Evolutionary conservation across 1,140 invertebrate genomes (phyloP).

Genomic region (Diploscapter pachys): DNA sequence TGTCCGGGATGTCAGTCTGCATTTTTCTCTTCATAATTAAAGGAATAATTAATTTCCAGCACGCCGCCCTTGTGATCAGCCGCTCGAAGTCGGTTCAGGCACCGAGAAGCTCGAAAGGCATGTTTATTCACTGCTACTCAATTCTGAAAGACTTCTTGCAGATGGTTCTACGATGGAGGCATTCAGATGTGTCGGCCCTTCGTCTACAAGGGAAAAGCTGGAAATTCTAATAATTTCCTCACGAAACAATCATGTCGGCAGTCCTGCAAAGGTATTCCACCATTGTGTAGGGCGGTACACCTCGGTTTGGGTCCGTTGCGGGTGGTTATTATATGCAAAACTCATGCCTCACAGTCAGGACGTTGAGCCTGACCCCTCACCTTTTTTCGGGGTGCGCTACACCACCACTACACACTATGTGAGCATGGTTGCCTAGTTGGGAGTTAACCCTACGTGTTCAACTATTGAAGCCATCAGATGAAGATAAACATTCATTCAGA

Average conservation of each 20-base stretch:
- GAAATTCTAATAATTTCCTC: constrained; percentile 76
- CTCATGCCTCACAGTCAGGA: too few relatives aligned
- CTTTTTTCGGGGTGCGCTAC: too few relatives aligned
- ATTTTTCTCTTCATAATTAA: background rate
- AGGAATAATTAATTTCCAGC: constrained; percentile 27
- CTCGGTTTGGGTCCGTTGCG: too few relatives aligned
- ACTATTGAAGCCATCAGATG: constrained; percentile 20
- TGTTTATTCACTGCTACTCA: too few relatives aligned
- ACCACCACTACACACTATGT: too few relatives aligned
- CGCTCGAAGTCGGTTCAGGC: constrained; percentile 46
- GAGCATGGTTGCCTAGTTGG: too few relatives aligned
- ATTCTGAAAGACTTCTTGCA: too few relatives aligned
- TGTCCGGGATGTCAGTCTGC: constrained; percentile 50
- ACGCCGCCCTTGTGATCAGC: constrained; percentile 49
- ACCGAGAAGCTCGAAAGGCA: constrained; percentile 41
- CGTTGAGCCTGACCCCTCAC: too few relatives aligned
- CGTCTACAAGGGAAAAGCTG: constrained; percentile 48
- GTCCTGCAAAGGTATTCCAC: constrained; percentile 33
- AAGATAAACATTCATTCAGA: constrained; percentile 31
- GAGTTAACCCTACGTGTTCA: constrained; percentile 21
- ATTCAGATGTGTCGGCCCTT: constrained; percentile 48
- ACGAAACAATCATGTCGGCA: constrained; percentile 70
- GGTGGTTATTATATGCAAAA: too few relatives aligned
- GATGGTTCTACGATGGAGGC: constrained; percentile 48
- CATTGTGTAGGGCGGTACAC: too few relatives aligned